Percentiles rank a stretch among this genome's conserved stretches.
phyloP scores from a whole-genome alignment of 1,140 invertebrate species.

The Hylyphantes graminicola region DNA sequence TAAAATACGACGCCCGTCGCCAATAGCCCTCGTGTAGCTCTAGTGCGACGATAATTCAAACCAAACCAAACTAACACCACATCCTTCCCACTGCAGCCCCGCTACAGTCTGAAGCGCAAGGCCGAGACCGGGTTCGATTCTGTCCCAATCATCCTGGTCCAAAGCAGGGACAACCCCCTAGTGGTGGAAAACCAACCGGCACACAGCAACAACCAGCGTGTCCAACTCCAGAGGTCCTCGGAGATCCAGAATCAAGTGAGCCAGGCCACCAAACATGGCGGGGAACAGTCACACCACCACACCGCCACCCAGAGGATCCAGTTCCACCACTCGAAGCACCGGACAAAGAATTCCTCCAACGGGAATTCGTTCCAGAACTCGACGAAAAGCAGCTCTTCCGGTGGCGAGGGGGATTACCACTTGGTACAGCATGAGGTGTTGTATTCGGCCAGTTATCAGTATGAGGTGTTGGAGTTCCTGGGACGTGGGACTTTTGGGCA shows the following conservation, averaged over 20 bases:
- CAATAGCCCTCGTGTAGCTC: too few relatives aligned
- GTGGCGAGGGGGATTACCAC: slow-evolving; percentile 94
- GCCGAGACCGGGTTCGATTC: slow-evolving; percentile 42
- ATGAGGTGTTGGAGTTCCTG: slow-evolving; percentile 98
- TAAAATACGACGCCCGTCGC: too few relatives aligned
- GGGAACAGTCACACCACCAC: slow-evolving; percentile 27
- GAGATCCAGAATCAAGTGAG: slow-evolving; percentile 20
- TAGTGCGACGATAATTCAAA: too few relatives aligned
- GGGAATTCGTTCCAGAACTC: slow-evolving; percentile 76
- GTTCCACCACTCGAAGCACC: slow-evolving; percentile 38
- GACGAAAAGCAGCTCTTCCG: slow-evolving; percentile 72
- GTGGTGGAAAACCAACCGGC: slow-evolving; percentile 12
- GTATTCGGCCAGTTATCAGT: slow-evolving; percentile 91
- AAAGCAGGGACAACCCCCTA: slow-evolving; percentile 28
- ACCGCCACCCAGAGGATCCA: slow-evolving; percentile 18
- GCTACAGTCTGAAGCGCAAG: slow-evolving; percentile 57
- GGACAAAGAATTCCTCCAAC: slow-evolving; percentile 43
- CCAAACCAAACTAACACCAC: background rate
- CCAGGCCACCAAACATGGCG: slow-evolving; percentile 10
- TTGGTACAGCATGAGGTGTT: slow-evolving; percentile 98
- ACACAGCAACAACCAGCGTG: slow-evolving; percentile 7
- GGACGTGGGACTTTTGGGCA: slow-evolving; percentile 99
- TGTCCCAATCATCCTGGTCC: slow-evolving; percentile 43
- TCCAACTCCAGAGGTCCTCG: slow-evolving; percentile 26
- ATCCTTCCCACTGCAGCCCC: slow-evolving; percentile 19